Conservation (phyloP, 1,140 invertebrate genomes). For the Aradophagus sp. region DNA sequence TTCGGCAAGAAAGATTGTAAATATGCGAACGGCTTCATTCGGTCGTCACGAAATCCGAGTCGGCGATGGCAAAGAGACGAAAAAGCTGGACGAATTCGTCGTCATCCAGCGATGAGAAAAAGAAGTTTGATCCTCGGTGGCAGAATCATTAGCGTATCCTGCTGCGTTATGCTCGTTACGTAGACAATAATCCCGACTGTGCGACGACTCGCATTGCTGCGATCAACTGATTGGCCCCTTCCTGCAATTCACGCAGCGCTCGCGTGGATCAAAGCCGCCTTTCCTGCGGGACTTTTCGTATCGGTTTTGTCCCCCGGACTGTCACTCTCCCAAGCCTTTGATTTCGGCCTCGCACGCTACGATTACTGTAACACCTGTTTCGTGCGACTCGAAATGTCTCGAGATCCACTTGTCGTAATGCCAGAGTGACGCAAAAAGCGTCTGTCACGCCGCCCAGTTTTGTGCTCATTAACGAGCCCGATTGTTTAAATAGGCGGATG, state of each 20-base stretch:
- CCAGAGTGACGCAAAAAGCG: conserved; percentile 9
- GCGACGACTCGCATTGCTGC: conserved; percentile 46
- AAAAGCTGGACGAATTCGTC: too few species aligned
- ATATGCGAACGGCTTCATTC: too few species aligned
- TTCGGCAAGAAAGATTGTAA: too few species aligned
- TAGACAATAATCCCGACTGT: conserved; percentile 54
- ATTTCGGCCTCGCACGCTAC: neutral
- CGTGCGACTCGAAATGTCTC: conserved; percentile 6
- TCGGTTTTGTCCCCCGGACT: conserved; percentile 21
- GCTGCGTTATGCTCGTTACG: conserved; percentile 60
- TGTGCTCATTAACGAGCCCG: conserved; percentile 12
- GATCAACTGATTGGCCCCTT: conserved; percentile 60
- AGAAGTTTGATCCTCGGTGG: conserved; percentile 9
- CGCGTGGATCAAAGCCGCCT: conserved; percentile 51
- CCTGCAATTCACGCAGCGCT: conserved; percentile 60
- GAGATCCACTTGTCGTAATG: conserved; percentile 15
- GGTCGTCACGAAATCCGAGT: too few species aligned
- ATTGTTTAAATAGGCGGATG: conserved; percentile 11
- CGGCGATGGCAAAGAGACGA: too few species aligned
- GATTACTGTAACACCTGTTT: conserved; percentile 28
- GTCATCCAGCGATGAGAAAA: neutral
- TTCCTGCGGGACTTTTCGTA: conserved; percentile 38
- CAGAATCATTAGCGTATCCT: conserved; percentile 59
- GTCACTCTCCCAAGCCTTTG: conserved; percentile 10
- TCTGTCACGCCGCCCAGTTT: conserved; percentile 2